Conservation (phyloP, 2,113 vertebrate species). For the Sialia sialis region DNA sequence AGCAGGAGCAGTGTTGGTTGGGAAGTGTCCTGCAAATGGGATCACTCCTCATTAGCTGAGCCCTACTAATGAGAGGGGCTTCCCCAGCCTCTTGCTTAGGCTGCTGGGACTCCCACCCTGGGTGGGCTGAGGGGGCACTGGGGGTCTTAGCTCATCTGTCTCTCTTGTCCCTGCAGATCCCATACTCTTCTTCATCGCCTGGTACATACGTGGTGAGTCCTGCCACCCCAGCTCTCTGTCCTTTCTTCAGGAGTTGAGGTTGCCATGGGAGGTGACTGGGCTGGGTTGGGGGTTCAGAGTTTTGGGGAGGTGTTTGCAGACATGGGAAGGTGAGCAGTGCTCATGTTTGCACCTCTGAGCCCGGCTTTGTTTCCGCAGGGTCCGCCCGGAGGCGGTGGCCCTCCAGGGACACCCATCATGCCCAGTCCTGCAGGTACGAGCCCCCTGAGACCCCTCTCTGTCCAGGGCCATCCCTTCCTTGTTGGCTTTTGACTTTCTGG, state of each 20-base stretch:
- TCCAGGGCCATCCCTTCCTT: neutral
- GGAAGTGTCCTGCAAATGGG: accelerated
- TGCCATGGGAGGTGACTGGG: neutral
- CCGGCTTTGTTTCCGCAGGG: constrained; percentile 68
- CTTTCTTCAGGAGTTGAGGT: accelerated
- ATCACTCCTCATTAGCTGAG: neutral
- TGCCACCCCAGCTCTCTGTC: neutral
- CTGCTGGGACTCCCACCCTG: neutral
- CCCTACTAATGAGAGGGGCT: neutral
- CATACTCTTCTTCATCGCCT: constrained; percentile 96
- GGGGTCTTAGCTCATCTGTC: neutral
- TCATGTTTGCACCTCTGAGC: accelerated
- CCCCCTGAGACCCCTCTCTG: neutral
- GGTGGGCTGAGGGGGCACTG: accelerated
- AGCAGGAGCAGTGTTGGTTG: neutral
- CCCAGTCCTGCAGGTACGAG: constrained; percentile 92
- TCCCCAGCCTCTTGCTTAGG: neutral
- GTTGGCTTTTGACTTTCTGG: neutral
- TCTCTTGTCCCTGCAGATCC: constrained; percentile 81
- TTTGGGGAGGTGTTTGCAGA: neutral
- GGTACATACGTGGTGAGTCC: constrained; percentile 95
- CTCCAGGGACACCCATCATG: constrained; percentile 98
- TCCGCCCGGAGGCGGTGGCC: constrained; percentile 93
- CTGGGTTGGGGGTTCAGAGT: neutral
- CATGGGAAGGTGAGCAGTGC: accelerated